Percentiles rank a stretch among this genome's conserved stretches.
These are phyloP conservation scores for Moxostoma hubbsi DNA, from an alignment of 2,797 vertebrate species.

Conservation along the genomic window DNA sequence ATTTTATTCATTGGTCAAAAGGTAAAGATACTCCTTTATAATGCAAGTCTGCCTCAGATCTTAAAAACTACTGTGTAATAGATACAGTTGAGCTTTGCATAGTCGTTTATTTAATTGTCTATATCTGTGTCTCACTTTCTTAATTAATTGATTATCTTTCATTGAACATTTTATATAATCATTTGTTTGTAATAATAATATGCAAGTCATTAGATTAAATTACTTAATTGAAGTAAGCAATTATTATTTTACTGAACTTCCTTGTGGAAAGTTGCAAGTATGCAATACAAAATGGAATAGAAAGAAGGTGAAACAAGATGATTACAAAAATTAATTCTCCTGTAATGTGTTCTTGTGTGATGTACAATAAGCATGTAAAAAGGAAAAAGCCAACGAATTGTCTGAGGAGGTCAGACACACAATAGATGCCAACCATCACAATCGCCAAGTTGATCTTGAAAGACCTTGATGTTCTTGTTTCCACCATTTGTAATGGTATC, in stretches of 20 bases:
- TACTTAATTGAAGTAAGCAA: not conserved
- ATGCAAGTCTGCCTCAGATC: too few relatives aligned
- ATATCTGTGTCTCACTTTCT: not conserved
- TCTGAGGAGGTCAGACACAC: not conserved
- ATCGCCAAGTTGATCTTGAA: not conserved
- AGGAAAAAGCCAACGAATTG: not conserved
- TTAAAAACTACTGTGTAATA: too few relatives aligned
- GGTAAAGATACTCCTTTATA: too few relatives aligned
- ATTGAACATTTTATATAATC: not conserved
- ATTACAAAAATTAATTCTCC: not conserved
- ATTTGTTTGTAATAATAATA: not conserved
- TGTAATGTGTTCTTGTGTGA: not conserved
- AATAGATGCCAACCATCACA: conserved; percentile 5
- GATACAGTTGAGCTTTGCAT: too few relatives aligned
- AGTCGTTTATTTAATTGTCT: too few relatives aligned
- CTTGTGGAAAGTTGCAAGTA: not conserved
- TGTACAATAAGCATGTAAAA: conserved; percentile 19
- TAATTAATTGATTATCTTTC: not conserved
- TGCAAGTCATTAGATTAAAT: conserved; percentile 2
- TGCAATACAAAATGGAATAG: not conserved
- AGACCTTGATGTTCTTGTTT: conserved; percentile 15
- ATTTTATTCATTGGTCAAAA: too few relatives aligned
- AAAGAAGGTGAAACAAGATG: too few relatives aligned
- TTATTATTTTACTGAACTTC: not conserved
- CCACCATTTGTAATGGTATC: not conserved